These are phyloP conservation scores for Zoanthus solanderi DNA, from an alignment of 92 coral and sea anemone species.

Conservation along the genomic window DNA sequence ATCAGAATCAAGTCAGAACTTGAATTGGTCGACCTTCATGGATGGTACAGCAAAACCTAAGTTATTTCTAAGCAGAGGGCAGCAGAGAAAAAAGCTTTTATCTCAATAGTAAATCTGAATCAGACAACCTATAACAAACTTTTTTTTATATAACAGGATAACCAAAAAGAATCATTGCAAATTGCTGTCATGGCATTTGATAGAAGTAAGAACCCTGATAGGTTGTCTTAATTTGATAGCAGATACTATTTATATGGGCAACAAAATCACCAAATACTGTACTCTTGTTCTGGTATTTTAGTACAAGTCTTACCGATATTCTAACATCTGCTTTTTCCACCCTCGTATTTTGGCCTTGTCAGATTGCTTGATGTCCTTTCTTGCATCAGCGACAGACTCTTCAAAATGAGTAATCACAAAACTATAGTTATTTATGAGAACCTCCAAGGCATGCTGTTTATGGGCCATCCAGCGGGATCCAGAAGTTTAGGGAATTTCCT, in stretches of 20 bases:
- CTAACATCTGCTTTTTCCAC: conserved; percentile 30
- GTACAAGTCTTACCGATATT: conserved; percentile 30
- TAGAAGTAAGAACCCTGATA: background rate
- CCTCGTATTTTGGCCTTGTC: conserved; percentile 27
- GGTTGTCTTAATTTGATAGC: background rate
- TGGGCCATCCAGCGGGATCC: conserved; percentile 32
- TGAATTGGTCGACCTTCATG: too few species aligned
- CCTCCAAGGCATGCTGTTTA: conserved; percentile 27
- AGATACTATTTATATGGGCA: conserved; percentile 6
- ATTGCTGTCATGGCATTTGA: too few species aligned
- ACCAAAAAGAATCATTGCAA: too few species aligned
- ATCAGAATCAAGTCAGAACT: too few species aligned
- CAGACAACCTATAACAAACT: too few species aligned
- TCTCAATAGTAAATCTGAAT: too few species aligned
- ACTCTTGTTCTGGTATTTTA: conserved; percentile 17
- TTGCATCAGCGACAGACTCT: conserved; percentile 33
- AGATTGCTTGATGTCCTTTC: conserved; percentile 32
- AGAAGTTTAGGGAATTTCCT: conserved; percentile 32
- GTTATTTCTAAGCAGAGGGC: too few species aligned
- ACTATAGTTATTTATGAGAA: conserved; percentile 27
- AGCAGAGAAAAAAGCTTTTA: too few species aligned
- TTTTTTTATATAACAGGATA: too few species aligned
- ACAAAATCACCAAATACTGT: conserved; percentile 21
- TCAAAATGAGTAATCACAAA: conserved; percentile 35
- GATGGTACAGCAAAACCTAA: too few species aligned